Conservation (phyloP, 1,140 invertebrate genomes). For the Drosophila lacteicornis region DNA sequence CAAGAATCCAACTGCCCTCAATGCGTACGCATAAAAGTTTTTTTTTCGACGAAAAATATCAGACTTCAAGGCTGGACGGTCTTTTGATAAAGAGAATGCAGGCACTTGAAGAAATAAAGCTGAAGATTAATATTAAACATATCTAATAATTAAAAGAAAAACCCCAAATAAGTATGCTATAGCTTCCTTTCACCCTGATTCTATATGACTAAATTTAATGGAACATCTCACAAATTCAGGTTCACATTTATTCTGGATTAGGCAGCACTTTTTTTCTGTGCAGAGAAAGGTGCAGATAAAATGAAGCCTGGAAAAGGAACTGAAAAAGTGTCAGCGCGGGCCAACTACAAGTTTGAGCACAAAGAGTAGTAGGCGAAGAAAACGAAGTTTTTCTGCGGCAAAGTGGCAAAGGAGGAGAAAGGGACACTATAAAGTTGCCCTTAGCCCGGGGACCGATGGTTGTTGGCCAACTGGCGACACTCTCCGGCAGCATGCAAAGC, state of each 20-base stretch:
- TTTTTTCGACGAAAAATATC: slow-evolving; percentile 22
- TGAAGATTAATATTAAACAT: too few species aligned
- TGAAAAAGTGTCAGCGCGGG: slow-evolving; percentile 76
- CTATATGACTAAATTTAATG: too few species aligned
- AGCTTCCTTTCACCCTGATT: neutral
- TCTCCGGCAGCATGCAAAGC: slow-evolving; percentile 58
- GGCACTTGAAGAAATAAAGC: neutral
- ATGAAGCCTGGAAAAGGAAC: slow-evolving; percentile 60
- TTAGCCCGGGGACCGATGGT: slow-evolving; percentile 33
- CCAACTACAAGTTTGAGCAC: slow-evolving; percentile 53
- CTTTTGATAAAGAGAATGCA: slow-evolving; percentile 59
- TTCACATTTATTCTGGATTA: neutral
- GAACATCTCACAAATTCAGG: rapidly evolving
- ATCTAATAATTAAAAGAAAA: too few species aligned
- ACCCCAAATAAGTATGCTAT: neutral
- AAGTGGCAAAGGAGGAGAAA: neutral
- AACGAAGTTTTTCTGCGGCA: slow-evolving; percentile 59
- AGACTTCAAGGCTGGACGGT: slow-evolving; percentile 54
- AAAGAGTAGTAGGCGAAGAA: slow-evolving; percentile 35
- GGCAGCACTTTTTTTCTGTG: neutral
- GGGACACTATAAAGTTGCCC: slow-evolving; percentile 48
- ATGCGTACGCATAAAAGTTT: slow-evolving; percentile 39
- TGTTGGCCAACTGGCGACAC: slow-evolving; percentile 57
- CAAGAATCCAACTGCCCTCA: slow-evolving; percentile 45
- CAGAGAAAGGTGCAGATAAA: slow-evolving; percentile 55